Evolutionary conservation across 1,140 invertebrate species (phyloP), one percentile per base, ranked within the genome.

Genomic region (Lasioglossum albipes): DNA sequence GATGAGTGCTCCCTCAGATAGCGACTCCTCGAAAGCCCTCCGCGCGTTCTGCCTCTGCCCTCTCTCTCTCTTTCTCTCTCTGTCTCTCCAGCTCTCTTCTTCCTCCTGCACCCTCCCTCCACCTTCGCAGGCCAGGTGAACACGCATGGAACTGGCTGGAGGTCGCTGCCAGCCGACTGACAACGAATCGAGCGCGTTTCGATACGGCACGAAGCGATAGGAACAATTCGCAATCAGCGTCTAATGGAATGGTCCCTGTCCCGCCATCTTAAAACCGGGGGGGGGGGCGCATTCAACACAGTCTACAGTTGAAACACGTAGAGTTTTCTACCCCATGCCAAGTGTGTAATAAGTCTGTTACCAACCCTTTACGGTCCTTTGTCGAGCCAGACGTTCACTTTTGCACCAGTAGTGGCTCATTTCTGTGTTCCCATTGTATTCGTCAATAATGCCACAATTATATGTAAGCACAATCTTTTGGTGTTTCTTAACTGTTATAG

Each of bases 1-100:
- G 75, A 79, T 82, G 78, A 79, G 84, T 82, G 78, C 79, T 77
- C 72, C 65, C 70, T 72, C 61, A 80, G 85, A 87, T 87, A 87
- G 78, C 41, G 64, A 64, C 75, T 81, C 36, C 64, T 57, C 67
- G 61, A 67, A 74, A 64, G 66, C 41, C n/a, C 16, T 54, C 52
- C 18, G 57, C 49, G n/a, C 45, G 45, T 5, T 36, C 61, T 22
- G 12, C 61, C 27, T 5, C 62, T 13, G 62, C 62, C 27, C 16
- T 13, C 27, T 10, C 70, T 36, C 27, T 5, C n/a, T n/a, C 27
- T 6, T 13, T 22, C 31, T 57, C 64, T 66, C 18, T 42, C 64
- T 31, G 0, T 52, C 12, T 20, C 18, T 27, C 27, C 18, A 42
- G 18, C 31, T 75, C 31, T 22, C 18, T 27, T 64, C 64, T 7